Evolutionary conservation across 2,797 vertebrate genomes (phyloP).

Genomic region (Benthosema pterotum): DNA sequence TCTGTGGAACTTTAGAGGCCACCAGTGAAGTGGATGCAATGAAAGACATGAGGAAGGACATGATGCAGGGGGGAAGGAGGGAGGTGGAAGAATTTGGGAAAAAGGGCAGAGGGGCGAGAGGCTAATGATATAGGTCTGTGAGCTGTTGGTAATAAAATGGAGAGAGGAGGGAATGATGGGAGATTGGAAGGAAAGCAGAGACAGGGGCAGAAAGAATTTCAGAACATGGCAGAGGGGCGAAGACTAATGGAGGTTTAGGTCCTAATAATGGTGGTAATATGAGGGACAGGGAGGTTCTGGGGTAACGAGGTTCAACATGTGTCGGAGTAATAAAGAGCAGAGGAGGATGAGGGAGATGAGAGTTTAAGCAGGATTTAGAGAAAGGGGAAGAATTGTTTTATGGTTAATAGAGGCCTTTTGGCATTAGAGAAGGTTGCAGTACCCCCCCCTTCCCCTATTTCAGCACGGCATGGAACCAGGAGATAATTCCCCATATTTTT

Average conservation of each 20-base stretch:
- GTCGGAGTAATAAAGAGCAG: background rate
- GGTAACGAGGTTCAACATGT: constrained; percentile 1
- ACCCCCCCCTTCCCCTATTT: too few species aligned
- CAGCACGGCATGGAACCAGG: too few species aligned
- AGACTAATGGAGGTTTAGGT: too few species aligned
- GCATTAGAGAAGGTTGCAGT: too few species aligned
- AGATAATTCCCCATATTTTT: too few species aligned
- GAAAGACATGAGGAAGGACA: background rate
- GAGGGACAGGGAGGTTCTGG: constrained; percentile 1
- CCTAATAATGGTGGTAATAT: too few species aligned
- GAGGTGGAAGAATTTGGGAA: background rate
- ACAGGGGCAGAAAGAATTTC: background rate
- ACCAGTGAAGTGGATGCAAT: background rate
- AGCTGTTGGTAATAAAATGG: background rate
- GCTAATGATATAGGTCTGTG: background rate
- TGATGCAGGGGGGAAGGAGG: background rate
- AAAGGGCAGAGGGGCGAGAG: constrained; percentile 4
- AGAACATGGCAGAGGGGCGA: background rate
- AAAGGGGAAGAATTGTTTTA: too few species aligned
- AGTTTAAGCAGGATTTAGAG: too few species aligned
- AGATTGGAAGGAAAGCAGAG: background rate
- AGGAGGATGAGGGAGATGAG: constrained; percentile 12
- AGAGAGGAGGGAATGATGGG: constrained; percentile 1
- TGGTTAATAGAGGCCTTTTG: too few species aligned
- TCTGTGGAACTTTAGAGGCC: too few species aligned